phyloP scores from a whole-genome alignment of 1,140 invertebrate species.

The Cotesia vestalis region DNA sequence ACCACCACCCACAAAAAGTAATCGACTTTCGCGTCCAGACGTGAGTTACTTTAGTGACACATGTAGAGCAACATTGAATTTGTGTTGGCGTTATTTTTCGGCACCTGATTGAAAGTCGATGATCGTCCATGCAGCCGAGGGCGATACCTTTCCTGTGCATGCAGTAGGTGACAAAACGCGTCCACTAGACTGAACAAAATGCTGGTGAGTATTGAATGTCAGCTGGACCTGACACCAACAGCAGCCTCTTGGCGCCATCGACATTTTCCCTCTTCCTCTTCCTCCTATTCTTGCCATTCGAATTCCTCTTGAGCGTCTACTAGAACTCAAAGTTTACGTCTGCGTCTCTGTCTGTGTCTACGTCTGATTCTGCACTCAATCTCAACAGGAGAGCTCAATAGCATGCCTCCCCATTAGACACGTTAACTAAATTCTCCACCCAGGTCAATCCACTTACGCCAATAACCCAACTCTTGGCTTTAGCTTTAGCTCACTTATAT shows the following conservation, averaged over 20 bases:
- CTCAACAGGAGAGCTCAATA: neutral
- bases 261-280: constrained; percentile 11
- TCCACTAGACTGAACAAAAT: constrained; percentile 30
- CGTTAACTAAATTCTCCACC: neutral
- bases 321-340: neutral
- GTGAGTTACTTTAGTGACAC: no score
- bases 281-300: neutral
- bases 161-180: constrained; percentile 10
- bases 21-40: no score
- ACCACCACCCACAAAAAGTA: no score
- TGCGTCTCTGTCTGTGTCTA: neutral
- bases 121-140: neutral
- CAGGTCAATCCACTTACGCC: no score
- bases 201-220: constrained; percentile 21
- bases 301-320: neutral
- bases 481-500: no score
- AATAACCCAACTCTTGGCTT: neutral
- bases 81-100: constrained; percentile 22
- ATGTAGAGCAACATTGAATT: constrained; percentile 9
- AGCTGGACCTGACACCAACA: constrained; percentile 32
- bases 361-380: neutral
- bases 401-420: neutral
- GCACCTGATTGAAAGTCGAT: constrained; percentile 18
- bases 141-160: neutral
- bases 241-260: constrained; percentile 27